Percentiles rank a stretch among this genome's conserved stretches.
Conservation (phyloP, 2,888 invertebrate species). For the Stegana nigrithorax region DNA sequence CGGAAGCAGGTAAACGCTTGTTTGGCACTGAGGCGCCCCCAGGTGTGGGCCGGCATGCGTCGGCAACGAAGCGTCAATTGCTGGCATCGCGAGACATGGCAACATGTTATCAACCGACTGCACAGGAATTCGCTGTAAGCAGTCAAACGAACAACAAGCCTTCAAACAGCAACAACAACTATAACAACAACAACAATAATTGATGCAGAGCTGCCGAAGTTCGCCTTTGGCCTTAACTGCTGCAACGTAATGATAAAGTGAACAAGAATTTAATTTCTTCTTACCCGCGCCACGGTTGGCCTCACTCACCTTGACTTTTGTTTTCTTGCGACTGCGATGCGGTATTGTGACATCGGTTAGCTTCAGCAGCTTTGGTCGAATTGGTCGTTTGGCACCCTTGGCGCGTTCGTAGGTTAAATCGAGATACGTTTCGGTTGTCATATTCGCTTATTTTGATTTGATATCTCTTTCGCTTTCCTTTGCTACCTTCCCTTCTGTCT, state of each 20-base stretch:
- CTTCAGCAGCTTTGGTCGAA: slow-evolving; percentile 66
- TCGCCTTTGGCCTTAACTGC: neutral
- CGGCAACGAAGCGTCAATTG: neutral
- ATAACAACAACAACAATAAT: neutral
- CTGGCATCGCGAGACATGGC: neutral
- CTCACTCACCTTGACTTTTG: slow-evolving; percentile 65
- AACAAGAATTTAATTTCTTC: neutral
- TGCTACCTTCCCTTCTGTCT: too few relatives aligned
- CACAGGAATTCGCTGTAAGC: neutral
- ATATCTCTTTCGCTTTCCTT: neutral
- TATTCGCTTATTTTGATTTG: slow-evolving; percentile 24
- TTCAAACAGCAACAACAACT: neutral
- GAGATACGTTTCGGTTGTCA: slow-evolving; percentile 67
- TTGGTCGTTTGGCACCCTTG: slow-evolving; percentile 62
- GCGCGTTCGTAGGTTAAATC: slow-evolving; percentile 61
- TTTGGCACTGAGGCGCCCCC: neutral
- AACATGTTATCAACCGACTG: slow-evolving; percentile 11
- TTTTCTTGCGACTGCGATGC: slow-evolving; percentile 67
- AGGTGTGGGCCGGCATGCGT: neutral
- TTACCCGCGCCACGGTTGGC: neutral
- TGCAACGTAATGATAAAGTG: neutral
- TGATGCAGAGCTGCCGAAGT: neutral
- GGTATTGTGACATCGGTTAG: slow-evolving; percentile 66
- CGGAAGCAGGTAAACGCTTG: neutral
- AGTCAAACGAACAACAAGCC: neutral